phyloP scores from a whole-genome alignment of 1,140 invertebrate genomes.

The Harpegnathos saltator region DNA sequence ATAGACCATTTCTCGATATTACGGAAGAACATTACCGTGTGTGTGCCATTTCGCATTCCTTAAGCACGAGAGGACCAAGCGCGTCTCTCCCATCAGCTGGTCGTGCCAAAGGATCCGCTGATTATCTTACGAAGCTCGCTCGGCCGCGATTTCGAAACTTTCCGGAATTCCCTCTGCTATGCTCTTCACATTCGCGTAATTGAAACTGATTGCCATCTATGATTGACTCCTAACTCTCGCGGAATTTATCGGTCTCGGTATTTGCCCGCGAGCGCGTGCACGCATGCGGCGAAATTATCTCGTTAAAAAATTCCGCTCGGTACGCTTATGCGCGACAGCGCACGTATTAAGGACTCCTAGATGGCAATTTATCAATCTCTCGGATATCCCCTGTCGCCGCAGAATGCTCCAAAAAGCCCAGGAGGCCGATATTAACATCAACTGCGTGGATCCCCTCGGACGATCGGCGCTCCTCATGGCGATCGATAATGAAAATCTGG shows the following conservation, averaged over 20 bases:
- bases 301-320: too few species aligned
- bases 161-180: slow-evolving; percentile 56
- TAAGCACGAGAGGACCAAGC: neutral
- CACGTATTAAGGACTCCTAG: neutral
- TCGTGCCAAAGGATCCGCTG: slow-evolving; percentile 34
- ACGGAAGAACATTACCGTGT: too few species aligned
- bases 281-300: too few species aligned
- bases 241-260: slow-evolving; percentile 38
- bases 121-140: slow-evolving; percentile 48
- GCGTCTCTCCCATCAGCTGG: too few species aligned
- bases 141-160: slow-evolving; percentile 52
- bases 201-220: slow-evolving; percentile 62
- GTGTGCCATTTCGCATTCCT: neutral
- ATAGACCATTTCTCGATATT: neutral
- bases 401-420: slow-evolving; percentile 92
- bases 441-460: slow-evolving; percentile 98
- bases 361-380: slow-evolving; percentile 44
- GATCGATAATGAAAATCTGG: slow-evolving; percentile 99
- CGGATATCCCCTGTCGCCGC: slow-evolving; percentile 37
- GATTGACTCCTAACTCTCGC: slow-evolving; percentile 15
- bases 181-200: slow-evolving; percentile 32
- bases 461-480: slow-evolving; percentile 97
- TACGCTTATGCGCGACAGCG: too few species aligned
- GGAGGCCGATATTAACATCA: slow-evolving; percentile 96
- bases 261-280: neutral